Evolutionary conservation across 2,888 invertebrate species (phyloP).

Genomic region (Apamea monoglypha): DNA sequence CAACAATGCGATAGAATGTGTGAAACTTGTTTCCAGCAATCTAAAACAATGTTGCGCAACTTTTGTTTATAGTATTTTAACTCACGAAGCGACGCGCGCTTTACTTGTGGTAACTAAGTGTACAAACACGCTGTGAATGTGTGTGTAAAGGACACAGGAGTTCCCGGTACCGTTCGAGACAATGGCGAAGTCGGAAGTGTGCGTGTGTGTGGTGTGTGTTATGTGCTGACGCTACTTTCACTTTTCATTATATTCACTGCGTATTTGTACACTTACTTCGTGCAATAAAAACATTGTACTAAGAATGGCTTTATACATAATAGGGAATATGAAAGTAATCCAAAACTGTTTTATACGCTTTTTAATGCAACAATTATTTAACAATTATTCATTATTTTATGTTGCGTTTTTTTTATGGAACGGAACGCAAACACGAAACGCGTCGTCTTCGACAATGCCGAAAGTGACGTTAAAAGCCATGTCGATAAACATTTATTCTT

Average conservation of each 20-base stretch:
- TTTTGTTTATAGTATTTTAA: not conserved
- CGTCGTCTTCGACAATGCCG: not conserved
- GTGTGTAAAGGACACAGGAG: not conserved
- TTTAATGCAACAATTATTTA: not conserved
- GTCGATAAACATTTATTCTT: not conserved
- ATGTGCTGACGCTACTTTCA: too few species aligned
- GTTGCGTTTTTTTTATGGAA: not conserved
- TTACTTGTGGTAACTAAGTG: not conserved
- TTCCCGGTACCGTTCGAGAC: too few species aligned
- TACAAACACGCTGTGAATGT: not conserved
- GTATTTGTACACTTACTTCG: too few species aligned
- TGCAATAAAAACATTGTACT: not conserved
- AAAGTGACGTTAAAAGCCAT: not conserved
- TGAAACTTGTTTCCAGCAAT: not conserved
- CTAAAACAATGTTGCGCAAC: not conserved
- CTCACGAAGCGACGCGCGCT: too few species aligned
- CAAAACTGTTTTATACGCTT: not conserved
- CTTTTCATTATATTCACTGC: too few species aligned
- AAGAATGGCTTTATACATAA: not conserved
- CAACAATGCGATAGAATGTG: conserved; percentile 1
- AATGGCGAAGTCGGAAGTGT: too few species aligned
- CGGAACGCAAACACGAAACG: not conserved
- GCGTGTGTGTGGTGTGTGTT: too few species aligned
- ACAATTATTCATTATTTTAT: not conserved
- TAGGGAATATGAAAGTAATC: not conserved